These are phyloP conservation scores for Periophthalmus magnuspinnatus DNA, from an alignment of 2,797 vertebrate species.

Conservation along the genomic window DNA sequence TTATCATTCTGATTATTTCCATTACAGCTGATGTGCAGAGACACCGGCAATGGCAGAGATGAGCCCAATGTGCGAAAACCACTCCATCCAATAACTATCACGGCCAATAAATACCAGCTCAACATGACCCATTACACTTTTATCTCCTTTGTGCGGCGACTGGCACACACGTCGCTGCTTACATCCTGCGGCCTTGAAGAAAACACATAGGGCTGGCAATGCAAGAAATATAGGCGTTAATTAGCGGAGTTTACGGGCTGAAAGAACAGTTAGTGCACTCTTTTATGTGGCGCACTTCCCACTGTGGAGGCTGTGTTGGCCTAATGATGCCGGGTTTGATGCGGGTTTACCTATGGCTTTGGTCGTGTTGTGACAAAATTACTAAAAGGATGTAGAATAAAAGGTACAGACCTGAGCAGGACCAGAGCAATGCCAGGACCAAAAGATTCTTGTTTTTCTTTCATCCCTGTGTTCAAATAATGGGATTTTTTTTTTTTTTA, in stretches of 20 bases:
- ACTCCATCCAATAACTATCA: conserved; percentile 61
- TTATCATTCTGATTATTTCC: conserved; percentile 79
- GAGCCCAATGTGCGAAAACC: conserved; percentile 58
- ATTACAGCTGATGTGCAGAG: conserved; percentile 68
- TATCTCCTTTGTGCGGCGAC: conserved; percentile 51
- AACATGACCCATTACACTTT: conserved; percentile 47
- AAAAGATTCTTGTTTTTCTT: conserved; percentile 36
- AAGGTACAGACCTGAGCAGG: conserved; percentile 49
- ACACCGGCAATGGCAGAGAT: conserved; percentile 40
- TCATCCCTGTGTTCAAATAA: conserved; percentile 38
- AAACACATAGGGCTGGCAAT: conserved; percentile 55
- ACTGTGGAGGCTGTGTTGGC: conserved; percentile 41
- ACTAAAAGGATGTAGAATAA: conserved; percentile 45
- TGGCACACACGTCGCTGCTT: conserved; percentile 58
- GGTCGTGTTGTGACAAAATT: conserved; percentile 47
- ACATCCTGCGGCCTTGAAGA: conserved; percentile 60
- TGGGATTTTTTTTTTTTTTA: conserved; percentile 27
- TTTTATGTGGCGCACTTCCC: conserved; percentile 49
- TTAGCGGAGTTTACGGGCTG: conserved; percentile 70
- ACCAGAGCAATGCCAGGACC: conserved; percentile 41
- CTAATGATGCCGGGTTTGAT: conserved; percentile 53
- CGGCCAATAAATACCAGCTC: conserved; percentile 65
- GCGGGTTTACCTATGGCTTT: conserved; percentile 46
- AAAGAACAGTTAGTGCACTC: conserved; percentile 52
- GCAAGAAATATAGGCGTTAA: conserved; percentile 64